These are phyloP conservation scores for Cherax destructor DNA, from an alignment of 1,140 invertebrate genomes.

Conservation along the genomic window DNA sequence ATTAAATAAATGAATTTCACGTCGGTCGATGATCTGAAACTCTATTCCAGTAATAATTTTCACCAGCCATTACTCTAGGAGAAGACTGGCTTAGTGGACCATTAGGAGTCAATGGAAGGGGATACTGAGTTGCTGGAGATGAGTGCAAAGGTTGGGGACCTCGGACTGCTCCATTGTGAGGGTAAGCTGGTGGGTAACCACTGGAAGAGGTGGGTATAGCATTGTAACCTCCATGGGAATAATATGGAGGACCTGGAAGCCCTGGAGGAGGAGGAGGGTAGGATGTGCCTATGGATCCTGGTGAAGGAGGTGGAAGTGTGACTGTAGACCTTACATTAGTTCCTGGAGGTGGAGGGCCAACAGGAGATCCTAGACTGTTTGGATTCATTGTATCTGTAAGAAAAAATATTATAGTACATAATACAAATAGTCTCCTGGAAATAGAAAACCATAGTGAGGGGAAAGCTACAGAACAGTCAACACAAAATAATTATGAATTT, in stretches of 20 bases:
- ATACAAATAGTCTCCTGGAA: too few relatives aligned
- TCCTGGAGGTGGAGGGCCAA: constrained; percentile 70
- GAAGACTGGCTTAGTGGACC: constrained; percentile 71
- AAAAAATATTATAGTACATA: background rate
- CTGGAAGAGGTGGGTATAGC: constrained; percentile 51
- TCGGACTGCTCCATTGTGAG: constrained; percentile 59
- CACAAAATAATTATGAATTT: too few relatives aligned
- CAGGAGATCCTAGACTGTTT: constrained; percentile 67
- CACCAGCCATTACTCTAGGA: constrained; percentile 63
- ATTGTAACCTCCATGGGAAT: constrained; percentile 48
- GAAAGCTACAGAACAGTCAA: too few relatives aligned
- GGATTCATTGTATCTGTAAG: constrained; percentile 69
- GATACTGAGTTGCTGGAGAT: constrained; percentile 69
- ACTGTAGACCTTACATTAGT: constrained; percentile 71
- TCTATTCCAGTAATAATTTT: constrained; percentile 67
- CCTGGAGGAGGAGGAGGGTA: constrained; percentile 52
- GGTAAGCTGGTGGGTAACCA: constrained; percentile 61
- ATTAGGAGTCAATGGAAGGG: constrained; percentile 66
- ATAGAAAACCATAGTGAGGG: too few relatives aligned
- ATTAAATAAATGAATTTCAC: constrained; percentile 18
- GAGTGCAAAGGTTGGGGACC: constrained; percentile 68
- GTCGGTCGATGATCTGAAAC: constrained; percentile 55
- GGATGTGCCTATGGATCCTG: constrained; percentile 59
- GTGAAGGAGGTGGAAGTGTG: constrained; percentile 66
- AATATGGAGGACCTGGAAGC: constrained; percentile 57